Evolutionary conservation across 2,113 vertebrate genomes (phyloP).

Genomic region (Carollia perspicillata): DNA sequence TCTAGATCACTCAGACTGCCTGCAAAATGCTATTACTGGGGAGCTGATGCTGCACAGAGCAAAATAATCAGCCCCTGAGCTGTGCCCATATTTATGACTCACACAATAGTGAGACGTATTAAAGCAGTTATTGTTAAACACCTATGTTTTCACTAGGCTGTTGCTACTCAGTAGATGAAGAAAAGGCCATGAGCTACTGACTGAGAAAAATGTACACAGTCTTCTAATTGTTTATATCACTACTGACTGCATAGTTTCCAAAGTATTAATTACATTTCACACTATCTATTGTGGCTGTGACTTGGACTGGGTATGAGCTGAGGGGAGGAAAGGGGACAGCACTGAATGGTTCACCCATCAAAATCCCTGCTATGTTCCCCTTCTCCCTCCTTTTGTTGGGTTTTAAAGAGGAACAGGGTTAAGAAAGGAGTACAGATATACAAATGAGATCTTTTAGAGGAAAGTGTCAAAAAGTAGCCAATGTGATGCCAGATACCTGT

Average conservation of each 20-base stretch:
- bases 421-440: neutral
- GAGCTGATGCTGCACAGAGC: accelerated
- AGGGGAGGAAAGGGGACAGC: neutral
- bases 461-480: neutral
- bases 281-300: neutral
- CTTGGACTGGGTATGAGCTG: neutral
- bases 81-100: neutral
- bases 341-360: neutral
- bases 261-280: neutral
- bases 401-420: neutral
- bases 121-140: neutral
- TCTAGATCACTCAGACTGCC: neutral
- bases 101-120: neutral
- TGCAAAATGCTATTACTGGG: neutral
- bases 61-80: neutral
- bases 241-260: neutral
- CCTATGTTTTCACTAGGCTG: neutral
- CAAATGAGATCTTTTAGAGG: neutral
- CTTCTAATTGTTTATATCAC: neutral
- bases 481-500: neutral
- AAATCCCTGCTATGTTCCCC: neutral
- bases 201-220: neutral
- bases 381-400: neutral
- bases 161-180: neutral
- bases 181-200: neutral